Conservation (phyloP, 2,797 vertebrate species). For the Argentina silus region DNA sequence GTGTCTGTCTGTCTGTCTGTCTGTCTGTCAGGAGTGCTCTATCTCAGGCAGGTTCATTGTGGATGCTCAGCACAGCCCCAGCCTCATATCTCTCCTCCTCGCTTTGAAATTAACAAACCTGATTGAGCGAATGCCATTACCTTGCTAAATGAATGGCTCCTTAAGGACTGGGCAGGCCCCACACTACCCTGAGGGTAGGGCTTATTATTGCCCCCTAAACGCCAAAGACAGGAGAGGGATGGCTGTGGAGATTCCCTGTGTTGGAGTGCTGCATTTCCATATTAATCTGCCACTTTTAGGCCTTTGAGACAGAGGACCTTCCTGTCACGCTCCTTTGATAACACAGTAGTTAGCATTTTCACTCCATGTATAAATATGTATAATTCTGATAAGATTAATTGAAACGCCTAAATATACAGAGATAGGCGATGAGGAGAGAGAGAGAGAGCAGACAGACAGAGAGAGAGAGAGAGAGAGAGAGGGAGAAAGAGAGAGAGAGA, state of each 20-base stretch:
- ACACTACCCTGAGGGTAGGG: constrained; percentile 72
- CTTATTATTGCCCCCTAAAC: constrained; percentile 73
- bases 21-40: constrained; percentile 28
- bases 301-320: constrained; percentile 69
- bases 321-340: constrained; percentile 74
- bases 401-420: constrained; percentile 76
- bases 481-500: constrained; percentile 40
- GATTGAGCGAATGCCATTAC: constrained; percentile 77
- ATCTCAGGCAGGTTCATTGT: constrained; percentile 48
- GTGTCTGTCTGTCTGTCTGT: neutral
- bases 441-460: no score
- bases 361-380: constrained; percentile 81
- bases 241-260: no score
- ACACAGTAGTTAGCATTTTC: constrained; percentile 72
- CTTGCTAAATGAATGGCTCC: constrained; percentile 78
- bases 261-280: constrained; percentile 76
- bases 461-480: neutral
- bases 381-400: constrained; percentile 83
- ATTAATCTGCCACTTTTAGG: constrained; percentile 76
- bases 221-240: constrained; percentile 47
- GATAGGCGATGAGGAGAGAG: constrained; percentile 32
- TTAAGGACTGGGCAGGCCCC: constrained; percentile 73
- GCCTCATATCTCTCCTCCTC: constrained; percentile 59
- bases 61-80: constrained; percentile 59
- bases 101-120: constrained; percentile 76